Percentiles rank a stretch among this genome's conserved stretches.
Evolutionary conservation across 2,888 invertebrate genomes (phyloP).

Genomic region (Brachypalpus laphriformis): DNA sequence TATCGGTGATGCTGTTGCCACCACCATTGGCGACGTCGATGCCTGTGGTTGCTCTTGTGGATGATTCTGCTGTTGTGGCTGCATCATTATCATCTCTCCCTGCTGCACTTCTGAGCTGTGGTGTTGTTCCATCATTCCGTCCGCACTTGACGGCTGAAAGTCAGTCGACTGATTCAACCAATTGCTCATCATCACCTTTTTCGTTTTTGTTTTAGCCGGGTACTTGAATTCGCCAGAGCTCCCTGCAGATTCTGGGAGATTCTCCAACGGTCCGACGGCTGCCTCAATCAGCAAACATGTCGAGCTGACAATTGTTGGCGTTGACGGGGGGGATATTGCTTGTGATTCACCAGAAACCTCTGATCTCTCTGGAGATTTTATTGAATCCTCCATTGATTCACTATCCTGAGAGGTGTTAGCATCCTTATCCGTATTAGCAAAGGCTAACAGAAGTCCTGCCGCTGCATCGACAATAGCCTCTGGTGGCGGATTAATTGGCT

Average conservation of each 20-base stretch:
- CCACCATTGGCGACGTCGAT: conserved; percentile 78
- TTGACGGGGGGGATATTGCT: conserved; percentile 76
- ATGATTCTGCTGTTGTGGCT: conserved; percentile 76
- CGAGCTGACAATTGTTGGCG: conserved; percentile 85
- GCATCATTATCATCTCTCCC: conserved; percentile 16
- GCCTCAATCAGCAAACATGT: conserved; percentile 92
- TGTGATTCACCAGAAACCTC: conserved; percentile 52
- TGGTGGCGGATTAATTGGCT: conserved; percentile 23
- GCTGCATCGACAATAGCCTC: conserved; percentile 82
- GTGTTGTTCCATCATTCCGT: conserved; percentile 16
- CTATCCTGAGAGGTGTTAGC: conserved; percentile 44
- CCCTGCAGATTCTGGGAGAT: conserved; percentile 59
- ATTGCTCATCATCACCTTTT: conserved; percentile 94
- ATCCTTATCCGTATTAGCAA: conserved; percentile 83
- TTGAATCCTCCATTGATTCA: conserved; percentile 38
- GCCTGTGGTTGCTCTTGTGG: conserved; percentile 62
- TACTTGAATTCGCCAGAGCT: conserved; percentile 88
- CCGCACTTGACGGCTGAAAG: conserved; percentile 44
- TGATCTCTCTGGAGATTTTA: conserved; percentile 75
- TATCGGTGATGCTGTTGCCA: conserved; percentile 77
- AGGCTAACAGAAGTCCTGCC: conserved; percentile 85
- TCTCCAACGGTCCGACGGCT: conserved; percentile 90
- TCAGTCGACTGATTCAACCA: conserved; percentile 90
- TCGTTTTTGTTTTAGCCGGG: conserved; percentile 89
- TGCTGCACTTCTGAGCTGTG: conserved; percentile 76